phyloP scores from a whole-genome alignment of 2,797 vertebrate genomes.

The Rhinoraja longicauda region DNA sequence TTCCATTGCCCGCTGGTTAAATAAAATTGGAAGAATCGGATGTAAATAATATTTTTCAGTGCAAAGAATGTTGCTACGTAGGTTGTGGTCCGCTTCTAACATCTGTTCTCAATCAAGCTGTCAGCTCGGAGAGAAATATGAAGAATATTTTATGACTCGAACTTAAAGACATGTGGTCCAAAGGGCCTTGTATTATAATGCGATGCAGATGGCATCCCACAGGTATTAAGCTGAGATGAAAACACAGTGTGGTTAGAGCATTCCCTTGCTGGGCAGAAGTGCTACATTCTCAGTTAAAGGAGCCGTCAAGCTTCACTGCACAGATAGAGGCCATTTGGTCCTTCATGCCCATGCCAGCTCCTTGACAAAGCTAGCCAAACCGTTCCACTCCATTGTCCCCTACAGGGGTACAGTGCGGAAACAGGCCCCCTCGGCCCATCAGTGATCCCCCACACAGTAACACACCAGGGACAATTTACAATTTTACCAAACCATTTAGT shows the following conservation, averaged over 20 bases:
- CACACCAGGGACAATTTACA: too few species aligned
- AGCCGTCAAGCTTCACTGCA: background rate
- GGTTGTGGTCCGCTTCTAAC: background rate
- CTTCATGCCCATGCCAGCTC: background rate
- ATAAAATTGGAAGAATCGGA: slow-evolving; percentile 5
- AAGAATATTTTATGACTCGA: background rate
- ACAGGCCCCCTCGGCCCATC: too few species aligned
- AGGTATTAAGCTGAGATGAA: background rate
- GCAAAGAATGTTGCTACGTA: background rate
- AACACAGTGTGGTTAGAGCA: background rate
- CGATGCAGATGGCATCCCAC: background rate
- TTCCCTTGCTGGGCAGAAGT: background rate
- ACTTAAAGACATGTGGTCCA: background rate
- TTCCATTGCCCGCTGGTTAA: background rate
- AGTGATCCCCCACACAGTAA: too few species aligned
- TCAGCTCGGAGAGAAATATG: background rate
- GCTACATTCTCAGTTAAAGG: background rate
- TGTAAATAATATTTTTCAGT: background rate
- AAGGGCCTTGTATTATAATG: slow-evolving; percentile 15
- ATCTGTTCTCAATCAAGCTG: slow-evolving; percentile 26
- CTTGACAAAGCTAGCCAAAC: background rate
- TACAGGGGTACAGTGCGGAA: background rate
- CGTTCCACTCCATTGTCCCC: background rate
- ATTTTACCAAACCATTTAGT: too few species aligned
- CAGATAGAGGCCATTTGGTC: background rate